phyloP scores from a whole-genome alignment of 1,140 invertebrate genomes.

The Macrostomum lignano region DNA sequence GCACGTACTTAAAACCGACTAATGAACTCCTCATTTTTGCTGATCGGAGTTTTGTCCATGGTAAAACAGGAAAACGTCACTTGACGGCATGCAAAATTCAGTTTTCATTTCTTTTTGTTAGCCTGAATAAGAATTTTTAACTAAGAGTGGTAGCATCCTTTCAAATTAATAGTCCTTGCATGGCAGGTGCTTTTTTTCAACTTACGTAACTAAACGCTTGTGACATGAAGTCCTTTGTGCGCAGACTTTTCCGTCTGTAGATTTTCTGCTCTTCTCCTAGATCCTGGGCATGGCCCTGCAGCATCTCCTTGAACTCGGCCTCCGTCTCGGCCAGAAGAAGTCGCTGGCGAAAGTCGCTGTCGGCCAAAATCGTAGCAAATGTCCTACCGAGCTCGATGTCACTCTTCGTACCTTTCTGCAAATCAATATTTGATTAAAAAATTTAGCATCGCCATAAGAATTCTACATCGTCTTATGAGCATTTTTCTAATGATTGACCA shows the following conservation, averaged over 20 bases:
- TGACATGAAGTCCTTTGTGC: constrained; percentile 10
- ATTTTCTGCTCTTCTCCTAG: constrained; percentile 31
- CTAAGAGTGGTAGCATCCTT: constrained; percentile 26
- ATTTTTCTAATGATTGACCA: too few species aligned
- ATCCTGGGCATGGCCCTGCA: constrained; percentile 33
- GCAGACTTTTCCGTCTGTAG: constrained; percentile 25
- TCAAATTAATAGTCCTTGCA: constrained; percentile 33
- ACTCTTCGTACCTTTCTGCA: constrained; percentile 39
- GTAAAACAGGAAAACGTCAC: too few species aligned
- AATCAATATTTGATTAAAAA: too few species aligned
- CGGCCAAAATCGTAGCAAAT: constrained; percentile 38
- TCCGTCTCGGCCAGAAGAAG: constrained; percentile 29
- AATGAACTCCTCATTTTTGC: too few species aligned
- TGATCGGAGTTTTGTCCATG: too few species aligned
- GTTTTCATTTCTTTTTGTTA: too few species aligned
- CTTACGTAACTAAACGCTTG: constrained; percentile 14
- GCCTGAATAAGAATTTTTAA: constrained; percentile 1
- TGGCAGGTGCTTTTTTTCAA: constrained; percentile 28
- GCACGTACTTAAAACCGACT: too few species aligned
- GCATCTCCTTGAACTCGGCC: constrained; percentile 18
- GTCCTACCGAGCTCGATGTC: constrained; percentile 37
- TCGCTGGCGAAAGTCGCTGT: constrained; percentile 33
- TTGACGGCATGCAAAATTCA: too few species aligned
- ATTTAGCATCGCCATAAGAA: too few species aligned
- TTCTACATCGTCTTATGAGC: too few species aligned